Evolutionary conservation across 2,797 vertebrate species (phyloP).

Genomic region (Margarornis squamiger): DNA sequence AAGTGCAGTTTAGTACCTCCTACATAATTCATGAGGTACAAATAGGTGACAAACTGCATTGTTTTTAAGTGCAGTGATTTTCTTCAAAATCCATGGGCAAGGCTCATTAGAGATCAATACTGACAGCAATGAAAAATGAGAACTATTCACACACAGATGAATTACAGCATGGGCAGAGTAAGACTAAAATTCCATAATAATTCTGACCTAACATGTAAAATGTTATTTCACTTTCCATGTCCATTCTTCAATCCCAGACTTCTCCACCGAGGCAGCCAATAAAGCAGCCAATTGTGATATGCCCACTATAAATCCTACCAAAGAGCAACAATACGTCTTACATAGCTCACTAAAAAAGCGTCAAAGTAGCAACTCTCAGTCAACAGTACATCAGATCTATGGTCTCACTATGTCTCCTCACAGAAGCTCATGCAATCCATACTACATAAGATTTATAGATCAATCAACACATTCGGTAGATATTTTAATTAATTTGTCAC

Average conservation of each 20-base stretch:
- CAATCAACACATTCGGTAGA: not conserved
- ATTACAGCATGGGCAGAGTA: constrained; percentile 1
- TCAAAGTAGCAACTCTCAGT: constrained; percentile 33
- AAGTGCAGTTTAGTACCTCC: not conserved
- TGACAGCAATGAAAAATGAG: constrained; percentile 25
- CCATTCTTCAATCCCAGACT: constrained; percentile 36
- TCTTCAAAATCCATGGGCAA: constrained; percentile 30
- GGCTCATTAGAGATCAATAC: constrained; percentile 46
- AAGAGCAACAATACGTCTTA: constrained; percentile 37
- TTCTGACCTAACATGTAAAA: constrained; percentile 48
- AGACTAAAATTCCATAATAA: constrained; percentile 31
- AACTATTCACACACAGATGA: not conserved
- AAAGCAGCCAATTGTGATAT: constrained; percentile 45
- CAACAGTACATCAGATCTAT: not conserved
- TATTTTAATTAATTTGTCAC: not conserved
- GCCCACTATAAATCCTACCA: constrained; percentile 44
- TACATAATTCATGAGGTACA: not conserved
- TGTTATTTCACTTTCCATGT: constrained; percentile 27
- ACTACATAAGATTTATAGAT: not conserved
- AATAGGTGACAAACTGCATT: not conserved
- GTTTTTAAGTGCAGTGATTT: constrained; percentile 24
- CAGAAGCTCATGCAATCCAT: not conserved
- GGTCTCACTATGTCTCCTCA: not conserved
- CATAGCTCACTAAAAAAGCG: constrained; percentile 26
- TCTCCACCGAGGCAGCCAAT: constrained; percentile 34